These are phyloP conservation scores for Pollachius pollachius DNA, from an alignment of 2,113 vertebrate genomes.

Conservation along the genomic window DNA sequence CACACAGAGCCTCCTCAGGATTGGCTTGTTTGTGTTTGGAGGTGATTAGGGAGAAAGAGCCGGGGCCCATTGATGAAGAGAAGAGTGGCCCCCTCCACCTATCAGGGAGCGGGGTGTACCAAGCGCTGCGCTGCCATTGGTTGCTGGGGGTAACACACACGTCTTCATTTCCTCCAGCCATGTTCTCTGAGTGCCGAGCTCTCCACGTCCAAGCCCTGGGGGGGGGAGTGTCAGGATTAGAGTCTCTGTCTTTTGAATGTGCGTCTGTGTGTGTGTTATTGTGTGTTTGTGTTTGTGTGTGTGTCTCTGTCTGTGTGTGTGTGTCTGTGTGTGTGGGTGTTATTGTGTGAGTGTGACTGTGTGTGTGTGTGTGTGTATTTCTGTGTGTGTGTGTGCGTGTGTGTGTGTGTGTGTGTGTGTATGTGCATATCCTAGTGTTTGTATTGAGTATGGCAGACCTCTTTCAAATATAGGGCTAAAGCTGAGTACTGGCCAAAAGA, in stretches of 20 bases:
- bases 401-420: constrained; percentile 1
- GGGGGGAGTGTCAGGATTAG: constrained; percentile 43
- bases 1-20: constrained; percentile 54
- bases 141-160: constrained; percentile 61
- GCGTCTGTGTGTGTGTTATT: constrained; percentile 28
- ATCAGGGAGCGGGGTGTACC: constrained; percentile 56
- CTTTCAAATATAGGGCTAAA: too few relatives aligned
- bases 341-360: constrained; percentile 6
- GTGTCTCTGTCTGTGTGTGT: constrained; percentile 28
- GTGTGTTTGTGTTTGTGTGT: constrained; percentile 31
- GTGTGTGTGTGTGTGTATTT: not conserved
- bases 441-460: too few relatives aligned
- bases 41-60: constrained; percentile 60
- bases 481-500: too few relatives aligned
- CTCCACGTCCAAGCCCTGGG: constrained; percentile 50
- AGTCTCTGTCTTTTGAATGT: constrained; percentile 48
- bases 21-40: constrained; percentile 60
- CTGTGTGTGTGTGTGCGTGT: too few relatives aligned
- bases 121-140: constrained; percentile 54
- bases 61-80: constrained; percentile 57
- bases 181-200: constrained; percentile 46
- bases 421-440: not conserved
- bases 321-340: constrained; percentile 32
- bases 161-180: constrained; percentile 65
- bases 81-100: constrained; percentile 47